Percentiles rank a stretch among this genome's conserved stretches.
These are phyloP conservation scores for Pica pica DNA, from an alignment of 2,113 vertebrate species.

Conservation along the genomic window DNA sequence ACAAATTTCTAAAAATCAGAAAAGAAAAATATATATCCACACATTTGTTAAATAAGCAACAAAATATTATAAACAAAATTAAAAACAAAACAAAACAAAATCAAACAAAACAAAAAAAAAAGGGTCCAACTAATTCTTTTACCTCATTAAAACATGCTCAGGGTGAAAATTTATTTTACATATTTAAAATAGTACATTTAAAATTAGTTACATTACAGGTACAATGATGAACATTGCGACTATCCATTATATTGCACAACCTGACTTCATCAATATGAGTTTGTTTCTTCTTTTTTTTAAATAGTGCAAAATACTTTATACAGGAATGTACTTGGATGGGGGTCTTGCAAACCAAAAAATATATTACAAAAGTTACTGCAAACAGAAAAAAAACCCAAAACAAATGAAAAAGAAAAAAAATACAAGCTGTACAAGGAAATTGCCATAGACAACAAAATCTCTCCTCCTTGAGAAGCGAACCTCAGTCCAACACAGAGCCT, in stretches of 20 bases:
- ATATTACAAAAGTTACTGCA: slow-evolving; percentile 85
- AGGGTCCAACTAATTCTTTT: slow-evolving; percentile 71
- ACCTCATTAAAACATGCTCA: slow-evolving; percentile 88
- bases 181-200: slow-evolving; percentile 98
- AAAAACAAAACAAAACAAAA: not conserved
- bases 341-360: slow-evolving; percentile 76
- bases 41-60: slow-evolving; percentile 68
- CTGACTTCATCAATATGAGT: slow-evolving; percentile 88
- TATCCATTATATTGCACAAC: slow-evolving; percentile 94
- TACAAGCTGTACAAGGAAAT: slow-evolving; percentile 88
- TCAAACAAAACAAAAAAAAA: slow-evolving; percentile 12
- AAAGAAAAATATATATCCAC: slow-evolving; percentile 68
- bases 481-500: slow-evolving; percentile 75
- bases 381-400: slow-evolving; percentile 55
- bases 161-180: slow-evolving; percentile 98
- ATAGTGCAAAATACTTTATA: slow-evolving; percentile 98
- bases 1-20: slow-evolving; percentile 63
- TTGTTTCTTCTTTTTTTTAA: slow-evolving; percentile 77
- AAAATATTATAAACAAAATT: slow-evolving; percentile 56
- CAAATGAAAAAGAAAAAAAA: slow-evolving; percentile 58
- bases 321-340: slow-evolving; percentile 93
- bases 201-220: slow-evolving; percentile 94
- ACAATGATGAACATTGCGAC: slow-evolving; percentile 89
- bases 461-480: slow-evolving; percentile 83
- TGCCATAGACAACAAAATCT: slow-evolving; percentile 89